Evolutionary conservation across 2,888 invertebrate genomes (phyloP).

Genomic region (Carpatolechia fugitivella): DNA sequence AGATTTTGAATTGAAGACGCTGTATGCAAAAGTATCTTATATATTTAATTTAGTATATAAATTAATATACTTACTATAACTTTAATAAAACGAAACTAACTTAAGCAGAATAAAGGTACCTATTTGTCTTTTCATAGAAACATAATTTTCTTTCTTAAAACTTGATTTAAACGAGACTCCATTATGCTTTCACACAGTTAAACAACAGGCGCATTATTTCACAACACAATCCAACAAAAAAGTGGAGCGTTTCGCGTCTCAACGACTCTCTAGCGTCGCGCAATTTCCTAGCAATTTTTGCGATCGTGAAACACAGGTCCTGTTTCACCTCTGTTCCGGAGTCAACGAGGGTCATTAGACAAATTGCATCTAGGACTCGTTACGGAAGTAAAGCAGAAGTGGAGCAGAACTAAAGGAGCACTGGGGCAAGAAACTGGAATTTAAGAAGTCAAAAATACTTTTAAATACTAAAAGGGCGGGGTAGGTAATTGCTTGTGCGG

Average conservation of each 20-base stretch:
- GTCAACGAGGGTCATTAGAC: constrained; percentile 12
- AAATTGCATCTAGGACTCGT: constrained; percentile 11
- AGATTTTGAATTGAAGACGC: too few relatives aligned
- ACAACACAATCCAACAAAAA: neutral
- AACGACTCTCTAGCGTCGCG: neutral
- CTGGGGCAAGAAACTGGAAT: neutral
- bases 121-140: too few relatives aligned
- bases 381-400: neutral
- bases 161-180: too few relatives aligned
- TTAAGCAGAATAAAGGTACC: too few relatives aligned
- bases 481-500: too few relatives aligned
- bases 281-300: neutral
- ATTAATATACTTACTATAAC: too few relatives aligned
- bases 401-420: neutral
- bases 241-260: neutral
- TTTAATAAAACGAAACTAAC: too few relatives aligned
- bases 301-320: neutral
- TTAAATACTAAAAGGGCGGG: too few relatives aligned
- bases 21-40: too few relatives aligned
- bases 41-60: too few relatives aligned
- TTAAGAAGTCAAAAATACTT: neutral
- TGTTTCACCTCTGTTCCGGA: neutral
- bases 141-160: too few relatives aligned
- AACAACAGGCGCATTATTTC: neutral
- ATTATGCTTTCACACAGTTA: too few relatives aligned